These are phyloP conservation scores for Caenorhabditis sp. DNA, from an alignment of 2,888 invertebrate genomes.

Conservation along the genomic window DNA sequence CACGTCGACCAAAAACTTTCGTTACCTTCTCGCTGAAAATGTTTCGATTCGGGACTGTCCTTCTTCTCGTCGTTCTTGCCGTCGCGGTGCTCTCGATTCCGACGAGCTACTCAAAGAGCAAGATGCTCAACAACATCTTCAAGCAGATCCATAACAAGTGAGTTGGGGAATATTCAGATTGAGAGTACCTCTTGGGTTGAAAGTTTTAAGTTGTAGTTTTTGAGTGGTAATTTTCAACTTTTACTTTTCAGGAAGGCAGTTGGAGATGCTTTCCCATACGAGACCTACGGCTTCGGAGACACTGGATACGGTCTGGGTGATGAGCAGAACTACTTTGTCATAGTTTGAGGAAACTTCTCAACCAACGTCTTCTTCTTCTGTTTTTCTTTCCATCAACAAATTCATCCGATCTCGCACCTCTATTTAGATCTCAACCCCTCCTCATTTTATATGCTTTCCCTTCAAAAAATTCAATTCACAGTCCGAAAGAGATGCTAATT, in stretches of 20 bases:
- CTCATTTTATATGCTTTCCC: conserved; percentile 18
- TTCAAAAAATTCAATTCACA: background rate
- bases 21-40: conserved; percentile 47
- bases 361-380: background rate
- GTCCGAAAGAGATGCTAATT: background rate
- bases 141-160: conserved; percentile 74
- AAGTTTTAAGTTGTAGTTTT: background rate
- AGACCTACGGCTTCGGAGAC: conserved; percentile 62
- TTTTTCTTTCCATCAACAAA: background rate
- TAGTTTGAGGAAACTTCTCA: conserved; percentile 45
- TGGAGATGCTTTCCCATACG: conserved; percentile 62
- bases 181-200: no score
- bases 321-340: conserved; percentile 67
- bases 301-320: conserved; percentile 59
- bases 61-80: conserved; percentile 58
- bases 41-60: conserved; percentile 63
- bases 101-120: conserved; percentile 67
- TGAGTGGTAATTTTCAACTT: background rate
- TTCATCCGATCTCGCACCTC: background rate
- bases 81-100: conserved; percentile 66
- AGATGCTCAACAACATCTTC: conserved; percentile 67
- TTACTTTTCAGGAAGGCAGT: conserved; percentile 60
- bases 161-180: conserved; percentile 7
- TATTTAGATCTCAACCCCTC: conserved; percentile 29
- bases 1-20: conserved; percentile 15